Evolutionary conservation across 1,140 invertebrate species (phyloP).

Genomic region (Musca vetustissima): DNA sequence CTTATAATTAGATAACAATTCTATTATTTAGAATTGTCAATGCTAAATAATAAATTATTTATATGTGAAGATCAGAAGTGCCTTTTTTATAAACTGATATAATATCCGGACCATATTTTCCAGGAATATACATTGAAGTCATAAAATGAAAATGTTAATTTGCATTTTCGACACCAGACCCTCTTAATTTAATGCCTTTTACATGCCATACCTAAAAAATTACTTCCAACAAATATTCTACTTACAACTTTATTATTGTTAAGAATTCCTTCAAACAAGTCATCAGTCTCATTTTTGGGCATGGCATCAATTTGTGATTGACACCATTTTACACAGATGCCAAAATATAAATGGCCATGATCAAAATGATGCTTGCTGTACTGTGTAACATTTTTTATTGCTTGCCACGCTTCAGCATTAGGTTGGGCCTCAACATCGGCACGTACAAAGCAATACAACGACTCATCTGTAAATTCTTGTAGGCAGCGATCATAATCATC

Average conservation of each 20-base stretch:
- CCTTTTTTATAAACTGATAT: too few species aligned
- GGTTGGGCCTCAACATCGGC: conserved; percentile 50
- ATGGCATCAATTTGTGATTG: conserved; percentile 35
- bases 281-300: conserved; percentile 27
- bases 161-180: too few species aligned
- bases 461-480: conserved; percentile 41
- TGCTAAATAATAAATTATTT: too few species aligned
- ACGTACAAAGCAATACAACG: conserved; percentile 58
- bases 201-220: too few species aligned
- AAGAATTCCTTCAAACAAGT: conserved; percentile 38
- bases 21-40: too few species aligned
- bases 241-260: conserved; percentile 47
- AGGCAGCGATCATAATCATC: conserved; percentile 59
- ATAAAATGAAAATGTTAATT: too few species aligned
- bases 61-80: too few species aligned
- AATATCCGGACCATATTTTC: too few species aligned
- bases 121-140: too few species aligned
- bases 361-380: conserved; percentile 59
- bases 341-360: conserved; percentile 60
- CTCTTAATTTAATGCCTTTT: too few species aligned
- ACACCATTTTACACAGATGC: conserved; percentile 56
- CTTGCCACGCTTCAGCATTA: conserved; percentile 52
- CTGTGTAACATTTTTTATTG: conserved; percentile 57
- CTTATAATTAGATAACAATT: too few species aligned
- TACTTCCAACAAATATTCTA: background rate